phyloP scores from a whole-genome alignment of 1,140 invertebrate species.

The Drosophila rufa region DNA sequence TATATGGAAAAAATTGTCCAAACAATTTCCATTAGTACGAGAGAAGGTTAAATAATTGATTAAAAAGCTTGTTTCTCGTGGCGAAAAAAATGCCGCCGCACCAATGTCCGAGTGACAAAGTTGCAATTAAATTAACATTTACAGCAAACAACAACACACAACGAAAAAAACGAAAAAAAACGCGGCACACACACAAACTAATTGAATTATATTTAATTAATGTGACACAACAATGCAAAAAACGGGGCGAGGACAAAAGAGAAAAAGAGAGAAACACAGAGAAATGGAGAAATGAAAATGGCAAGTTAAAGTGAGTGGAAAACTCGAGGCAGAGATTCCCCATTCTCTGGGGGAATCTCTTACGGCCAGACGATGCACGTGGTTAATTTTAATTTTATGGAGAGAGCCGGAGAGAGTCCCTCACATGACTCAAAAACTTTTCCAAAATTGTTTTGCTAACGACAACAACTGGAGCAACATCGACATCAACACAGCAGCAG shows the following conservation, averaged over 20 bases:
- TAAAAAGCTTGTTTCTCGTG: conserved; percentile 57
- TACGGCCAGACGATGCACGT: conserved; percentile 54
- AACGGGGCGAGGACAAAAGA: not conserved
- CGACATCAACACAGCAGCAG: conserved; percentile 20
- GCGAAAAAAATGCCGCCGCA: conserved; percentile 25
- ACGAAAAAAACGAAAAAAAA: not conserved
- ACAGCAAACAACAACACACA: conserved; percentile 4
- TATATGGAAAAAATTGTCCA: not conserved
- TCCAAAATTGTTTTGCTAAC: conserved; percentile 76
- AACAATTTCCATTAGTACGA: conserved; percentile 48
- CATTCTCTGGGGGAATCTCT: conserved; percentile 8
- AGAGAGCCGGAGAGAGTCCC: conserved; percentile 18
- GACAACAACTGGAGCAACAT: conserved; percentile 39
- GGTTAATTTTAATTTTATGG: conserved; percentile 79
- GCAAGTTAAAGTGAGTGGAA: conserved; percentile 18
- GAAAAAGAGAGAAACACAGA: not conserved
- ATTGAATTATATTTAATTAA: conserved; percentile 71
- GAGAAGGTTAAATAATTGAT: conserved; percentile 64
- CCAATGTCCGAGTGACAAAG: conserved; percentile 50
- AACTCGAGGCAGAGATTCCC: conserved; percentile 5
- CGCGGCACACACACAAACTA: conserved; percentile 25
- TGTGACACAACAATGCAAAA: conserved; percentile 26
- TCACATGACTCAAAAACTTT: conserved; percentile 71
- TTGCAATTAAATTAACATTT: conserved; percentile 76
- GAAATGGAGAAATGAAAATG: not conserved